Evolutionary conservation across 2,888 invertebrate genomes (phyloP).

Genomic region (Keiferia lycopersicella): DNA sequence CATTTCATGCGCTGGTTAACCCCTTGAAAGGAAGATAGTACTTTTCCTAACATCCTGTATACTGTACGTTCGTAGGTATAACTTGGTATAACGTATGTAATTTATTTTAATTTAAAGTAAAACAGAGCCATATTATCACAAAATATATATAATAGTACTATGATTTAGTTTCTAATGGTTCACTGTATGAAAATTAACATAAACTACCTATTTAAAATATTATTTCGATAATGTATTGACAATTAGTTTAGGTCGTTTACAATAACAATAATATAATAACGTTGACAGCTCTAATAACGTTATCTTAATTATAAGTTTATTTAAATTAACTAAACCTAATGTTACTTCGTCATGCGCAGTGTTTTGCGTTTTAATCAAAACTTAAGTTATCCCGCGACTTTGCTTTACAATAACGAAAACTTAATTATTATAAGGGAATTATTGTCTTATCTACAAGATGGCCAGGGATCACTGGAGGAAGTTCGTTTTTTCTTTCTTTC

Average conservation of each 20-base stretch:
- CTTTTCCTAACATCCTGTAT: too few relatives aligned
- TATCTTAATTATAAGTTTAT: constrained; percentile 43
- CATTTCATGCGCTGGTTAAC: too few relatives aligned
- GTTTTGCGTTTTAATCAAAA: constrained; percentile 38
- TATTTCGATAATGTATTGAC: neutral
- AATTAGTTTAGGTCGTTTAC: constrained; percentile 8
- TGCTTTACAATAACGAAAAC: neutral
- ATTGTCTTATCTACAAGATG: too few relatives aligned
- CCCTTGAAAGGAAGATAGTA: too few relatives aligned
- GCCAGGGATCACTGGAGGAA: too few relatives aligned
- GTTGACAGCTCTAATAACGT: constrained; percentile 34
- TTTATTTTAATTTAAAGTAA: constrained; percentile 1
- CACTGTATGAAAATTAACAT: neutral
- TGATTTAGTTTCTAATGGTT: neutral
- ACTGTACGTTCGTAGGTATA: too few relatives aligned
- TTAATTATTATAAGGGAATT: neutral
- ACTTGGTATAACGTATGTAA: neutral
- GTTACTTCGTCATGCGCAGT: constrained; percentile 39
- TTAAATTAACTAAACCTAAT: constrained; percentile 44
- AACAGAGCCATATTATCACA: neutral
- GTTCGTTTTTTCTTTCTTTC: too few relatives aligned
- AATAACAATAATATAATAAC: constrained; percentile 8
- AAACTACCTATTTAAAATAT: neutral
- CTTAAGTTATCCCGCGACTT: neutral
- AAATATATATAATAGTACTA: too few relatives aligned